Evolutionary conservation across 1,140 invertebrate genomes (phyloP).

Genomic region (Caenorhabditis briggsae): DNA sequence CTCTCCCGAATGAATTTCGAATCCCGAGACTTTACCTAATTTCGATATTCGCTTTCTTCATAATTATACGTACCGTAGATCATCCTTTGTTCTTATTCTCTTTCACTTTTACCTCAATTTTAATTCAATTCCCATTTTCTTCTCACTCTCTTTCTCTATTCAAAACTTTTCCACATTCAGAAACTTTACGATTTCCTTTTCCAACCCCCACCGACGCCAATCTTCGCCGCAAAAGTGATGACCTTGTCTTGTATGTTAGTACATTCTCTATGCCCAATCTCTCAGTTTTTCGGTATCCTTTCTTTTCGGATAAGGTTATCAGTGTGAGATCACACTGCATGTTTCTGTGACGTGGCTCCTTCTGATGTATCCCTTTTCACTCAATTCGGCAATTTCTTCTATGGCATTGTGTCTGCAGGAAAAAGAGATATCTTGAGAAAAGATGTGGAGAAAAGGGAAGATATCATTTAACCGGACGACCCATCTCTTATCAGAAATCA

Average conservation of each 20-base stretch:
- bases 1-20: not conserved
- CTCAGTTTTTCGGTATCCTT: constrained; percentile 19
- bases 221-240: constrained; percentile 20
- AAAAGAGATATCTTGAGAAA: not conserved
- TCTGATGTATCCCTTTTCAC: not conserved
- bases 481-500: too few species aligned
- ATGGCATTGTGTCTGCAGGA: not conserved
- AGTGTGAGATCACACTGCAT: not conserved
- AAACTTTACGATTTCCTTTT: constrained; percentile 37
- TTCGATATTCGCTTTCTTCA: constrained; percentile 16
- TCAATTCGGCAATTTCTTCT: not conserved
- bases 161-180: constrained; percentile 37
- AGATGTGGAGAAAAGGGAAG: too few species aligned
- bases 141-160: not conserved
- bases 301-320: not conserved
- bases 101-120: not conserved
- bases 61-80: constrained; percentile 20
- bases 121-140: too few species aligned
- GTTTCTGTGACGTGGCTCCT: constrained; percentile 19
- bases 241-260: constrained; percentile 44
- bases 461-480: too few species aligned
- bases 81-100: not conserved
- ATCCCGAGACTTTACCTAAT: constrained; percentile 40
- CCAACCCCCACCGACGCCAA: not conserved
- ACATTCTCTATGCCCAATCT: constrained; percentile 38